Percentiles rank a stretch among this genome's conserved stretches.
Conservation (phyloP, 2,113 vertebrate genomes). For the Ginglymostoma cirratum region DNA sequence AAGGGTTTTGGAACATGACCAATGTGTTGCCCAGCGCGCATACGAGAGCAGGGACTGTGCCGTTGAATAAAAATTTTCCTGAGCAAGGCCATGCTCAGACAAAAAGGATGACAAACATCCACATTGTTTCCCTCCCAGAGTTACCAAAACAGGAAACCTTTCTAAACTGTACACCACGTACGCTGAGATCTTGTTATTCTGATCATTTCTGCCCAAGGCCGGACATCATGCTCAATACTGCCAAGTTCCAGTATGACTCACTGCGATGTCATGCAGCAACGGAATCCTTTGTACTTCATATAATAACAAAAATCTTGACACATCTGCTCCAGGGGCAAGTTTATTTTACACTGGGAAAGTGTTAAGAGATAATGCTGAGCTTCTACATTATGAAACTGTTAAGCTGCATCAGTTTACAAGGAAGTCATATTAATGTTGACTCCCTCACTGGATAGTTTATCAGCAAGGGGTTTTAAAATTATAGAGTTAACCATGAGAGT, state of each 20-base stretch:
- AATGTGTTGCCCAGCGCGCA: not conserved
- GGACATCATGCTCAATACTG: not conserved
- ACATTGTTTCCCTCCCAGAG: not conserved
- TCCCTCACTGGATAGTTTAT: not conserved
- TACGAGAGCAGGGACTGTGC: no score
- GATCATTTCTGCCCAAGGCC: not conserved
- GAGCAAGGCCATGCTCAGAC: not conserved
- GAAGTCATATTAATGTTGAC: not conserved
- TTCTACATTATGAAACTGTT: not conserved
- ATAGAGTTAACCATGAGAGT: not conserved
- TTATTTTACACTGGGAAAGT: not conserved
- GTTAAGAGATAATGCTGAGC: not conserved
- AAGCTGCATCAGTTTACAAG: not conserved
- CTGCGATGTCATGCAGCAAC: not conserved
- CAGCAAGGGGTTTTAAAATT: not conserved
- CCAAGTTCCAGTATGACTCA: slow-evolving; percentile 3
- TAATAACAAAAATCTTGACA: not conserved
- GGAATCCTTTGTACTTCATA: no score
- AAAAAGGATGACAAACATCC: not conserved
- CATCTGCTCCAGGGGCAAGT: not conserved
- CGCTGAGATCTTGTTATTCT: not conserved
- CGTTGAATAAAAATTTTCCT: not conserved
- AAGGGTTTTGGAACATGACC: not conserved
- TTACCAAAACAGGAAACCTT: slow-evolving; percentile 30
- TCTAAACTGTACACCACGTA: not conserved